Evolutionary conservation across 1,140 invertebrate species (phyloP).

Genomic region (Drosophila nigrodunni): DNA sequence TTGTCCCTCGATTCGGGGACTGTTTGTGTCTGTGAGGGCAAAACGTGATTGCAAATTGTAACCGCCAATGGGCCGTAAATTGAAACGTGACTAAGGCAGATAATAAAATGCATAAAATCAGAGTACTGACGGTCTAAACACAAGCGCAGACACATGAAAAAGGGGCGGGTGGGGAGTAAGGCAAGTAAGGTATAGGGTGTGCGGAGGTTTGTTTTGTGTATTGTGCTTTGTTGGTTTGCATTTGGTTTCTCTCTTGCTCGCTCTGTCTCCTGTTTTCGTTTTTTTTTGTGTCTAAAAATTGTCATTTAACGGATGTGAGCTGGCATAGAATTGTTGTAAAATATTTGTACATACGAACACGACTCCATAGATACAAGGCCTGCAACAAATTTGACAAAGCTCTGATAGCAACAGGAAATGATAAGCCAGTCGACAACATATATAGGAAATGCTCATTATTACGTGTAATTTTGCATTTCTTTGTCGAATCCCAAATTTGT

Average conservation of each 20-base stretch:
- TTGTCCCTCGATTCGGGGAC: constrained; percentile 27
- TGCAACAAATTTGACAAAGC: constrained; percentile 10
- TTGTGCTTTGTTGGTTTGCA: constrained; percentile 27
- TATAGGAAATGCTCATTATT: constrained; percentile 19
- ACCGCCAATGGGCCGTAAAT: constrained; percentile 84
- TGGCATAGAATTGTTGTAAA: constrained; percentile 29
- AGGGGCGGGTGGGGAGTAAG: background rate
- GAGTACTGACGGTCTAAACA: constrained; percentile 72
- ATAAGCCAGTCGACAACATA: constrained; percentile 11
- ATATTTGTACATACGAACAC: background rate
- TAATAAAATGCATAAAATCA: constrained; percentile 84
- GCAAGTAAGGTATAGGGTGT: no score
- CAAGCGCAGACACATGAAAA: constrained; percentile 62
- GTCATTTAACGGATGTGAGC: constrained; percentile 69
- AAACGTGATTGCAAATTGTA: constrained; percentile 84
- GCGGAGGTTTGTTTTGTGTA: constrained; percentile 44
- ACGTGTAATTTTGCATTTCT: background rate
- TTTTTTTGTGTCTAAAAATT: constrained; percentile 51
- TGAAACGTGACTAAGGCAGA: constrained; percentile 84
- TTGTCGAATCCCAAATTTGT: background rate
- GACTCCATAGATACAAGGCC: constrained; percentile 5
- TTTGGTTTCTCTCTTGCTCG: constrained; percentile 28
- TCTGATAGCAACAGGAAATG: constrained; percentile 12
- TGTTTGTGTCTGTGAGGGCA: constrained; percentile 23
- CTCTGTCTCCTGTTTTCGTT: constrained; percentile 16